Evolutionary conservation across 2,888 invertebrate species (phyloP).

Genomic region (Timandra comae): DNA sequence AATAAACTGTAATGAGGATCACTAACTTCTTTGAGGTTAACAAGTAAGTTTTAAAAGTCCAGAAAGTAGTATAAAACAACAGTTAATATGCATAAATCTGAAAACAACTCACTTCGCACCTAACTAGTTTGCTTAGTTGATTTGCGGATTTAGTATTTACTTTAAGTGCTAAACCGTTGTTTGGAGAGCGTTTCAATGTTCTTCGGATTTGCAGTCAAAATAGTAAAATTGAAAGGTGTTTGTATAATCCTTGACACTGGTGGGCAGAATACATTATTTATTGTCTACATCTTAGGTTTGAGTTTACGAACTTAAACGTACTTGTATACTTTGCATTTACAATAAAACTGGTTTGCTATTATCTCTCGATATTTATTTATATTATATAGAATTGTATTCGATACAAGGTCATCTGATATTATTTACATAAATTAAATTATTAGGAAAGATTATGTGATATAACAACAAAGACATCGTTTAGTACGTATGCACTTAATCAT

Average conservation of each 20-base stretch:
- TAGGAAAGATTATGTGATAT: too few relatives aligned
- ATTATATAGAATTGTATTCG: too few relatives aligned
- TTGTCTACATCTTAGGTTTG: too few relatives aligned
- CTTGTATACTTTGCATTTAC: too few relatives aligned
- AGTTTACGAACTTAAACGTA: too few relatives aligned
- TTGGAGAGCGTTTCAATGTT: conserved; percentile 22
- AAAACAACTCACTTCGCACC: conserved; percentile 19
- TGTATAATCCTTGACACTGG: neutral
- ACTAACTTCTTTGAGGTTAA: conserved; percentile 2
- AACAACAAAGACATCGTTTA: too few relatives aligned
- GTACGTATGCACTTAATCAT: too few relatives aligned
- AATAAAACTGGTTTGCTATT: too few relatives aligned
- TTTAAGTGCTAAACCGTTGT: conserved; percentile 16
- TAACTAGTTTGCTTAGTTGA: conserved; percentile 14
- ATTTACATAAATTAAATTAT: too few relatives aligned
- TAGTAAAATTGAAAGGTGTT: conserved; percentile 1
- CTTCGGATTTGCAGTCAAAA: conserved; percentile 7
- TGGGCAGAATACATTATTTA: too few relatives aligned
- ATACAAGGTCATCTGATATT: too few relatives aligned
- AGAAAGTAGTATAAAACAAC: conserved; percentile 24
- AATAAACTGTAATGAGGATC: neutral
- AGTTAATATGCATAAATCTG: conserved; percentile 24
- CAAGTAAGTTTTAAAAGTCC: conserved; percentile 9
- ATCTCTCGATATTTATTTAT: too few relatives aligned
- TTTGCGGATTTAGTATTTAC: conserved; percentile 11